A percentile compares a stretch with the other conserved stretches of the same genome.
phyloP scores from a whole-genome alignment of 23 tunicate genomes.

The Diplosoma virens region DNA sequence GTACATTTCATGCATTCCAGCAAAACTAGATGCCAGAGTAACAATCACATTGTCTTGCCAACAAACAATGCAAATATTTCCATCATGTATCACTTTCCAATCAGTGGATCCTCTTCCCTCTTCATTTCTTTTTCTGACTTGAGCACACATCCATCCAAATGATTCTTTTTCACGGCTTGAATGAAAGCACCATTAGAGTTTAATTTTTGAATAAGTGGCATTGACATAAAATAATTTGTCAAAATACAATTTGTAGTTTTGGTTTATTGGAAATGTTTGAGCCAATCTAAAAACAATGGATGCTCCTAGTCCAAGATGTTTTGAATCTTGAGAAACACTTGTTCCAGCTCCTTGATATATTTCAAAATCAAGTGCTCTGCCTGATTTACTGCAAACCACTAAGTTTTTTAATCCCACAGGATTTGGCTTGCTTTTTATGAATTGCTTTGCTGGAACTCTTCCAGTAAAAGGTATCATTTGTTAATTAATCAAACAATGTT shows the following conservation, averaged over 20 bases:
- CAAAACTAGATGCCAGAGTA: conserved; percentile 6
- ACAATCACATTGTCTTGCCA: conserved; percentile 1
- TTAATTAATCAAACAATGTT: not conserved
- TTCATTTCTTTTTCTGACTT: conserved; percentile 1
- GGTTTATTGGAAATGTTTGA: not conserved
- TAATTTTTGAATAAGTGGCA: not conserved
- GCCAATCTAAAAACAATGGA: not conserved
- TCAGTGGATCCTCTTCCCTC: not conserved
- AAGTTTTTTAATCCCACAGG: conserved; percentile 15
- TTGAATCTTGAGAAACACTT: not conserved
- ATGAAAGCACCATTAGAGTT: not conserved
- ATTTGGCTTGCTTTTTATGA: not conserved
- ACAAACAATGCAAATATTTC: not conserved
- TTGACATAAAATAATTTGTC: conserved; percentile 13
- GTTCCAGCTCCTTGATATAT: conserved; percentile 28
- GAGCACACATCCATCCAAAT: not conserved
- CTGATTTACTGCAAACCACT: not conserved
- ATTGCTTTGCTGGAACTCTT: conserved; percentile 7
- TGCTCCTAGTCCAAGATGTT: conserved; percentile 9
- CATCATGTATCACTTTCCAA: not conserved
- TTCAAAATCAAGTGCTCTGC: conserved; percentile 10
- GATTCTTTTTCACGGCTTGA: not conserved
- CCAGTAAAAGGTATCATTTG: conserved; percentile 19
- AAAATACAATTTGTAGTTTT: conserved; percentile 12
- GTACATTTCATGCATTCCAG: not conserved